A percentile compares a stretch with the other conserved stretches of the same genome.
phyloP scores from a whole-genome alignment of 2,113 vertebrate species.

The Dendrocopos noguchii region DNA sequence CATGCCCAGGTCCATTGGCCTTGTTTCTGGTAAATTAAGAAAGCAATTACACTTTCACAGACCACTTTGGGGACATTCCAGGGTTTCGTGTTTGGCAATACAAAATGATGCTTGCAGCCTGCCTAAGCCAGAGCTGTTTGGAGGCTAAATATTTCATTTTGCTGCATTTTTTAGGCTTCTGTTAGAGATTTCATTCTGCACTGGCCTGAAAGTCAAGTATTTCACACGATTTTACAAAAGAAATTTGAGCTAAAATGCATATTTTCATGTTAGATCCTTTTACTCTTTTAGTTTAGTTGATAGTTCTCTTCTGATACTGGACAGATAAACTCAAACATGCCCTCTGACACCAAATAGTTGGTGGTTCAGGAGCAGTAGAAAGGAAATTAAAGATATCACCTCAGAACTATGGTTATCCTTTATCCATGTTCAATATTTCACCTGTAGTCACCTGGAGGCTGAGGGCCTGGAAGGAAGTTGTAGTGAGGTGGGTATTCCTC shows the following conservation, averaged over 20 bases:
- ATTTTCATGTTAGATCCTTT: neutral
- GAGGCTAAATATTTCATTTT: neutral
- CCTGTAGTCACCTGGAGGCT: neutral
- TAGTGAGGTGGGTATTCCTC: no score
- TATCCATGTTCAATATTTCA: neutral
- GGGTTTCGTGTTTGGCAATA: neutral
- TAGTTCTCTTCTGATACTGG: neutral
- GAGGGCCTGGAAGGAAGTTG: no score
- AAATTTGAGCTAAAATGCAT: neutral
- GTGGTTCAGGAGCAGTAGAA: neutral
- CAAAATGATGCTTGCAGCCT: neutral
- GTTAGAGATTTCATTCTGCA: neutral
- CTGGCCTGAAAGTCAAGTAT: neutral
- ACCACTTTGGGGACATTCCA: neutral
- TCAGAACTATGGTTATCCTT: neutral
- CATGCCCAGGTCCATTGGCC: neutral
- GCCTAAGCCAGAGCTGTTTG: neutral
- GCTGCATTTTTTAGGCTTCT: neutral
- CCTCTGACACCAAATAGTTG: neutral
- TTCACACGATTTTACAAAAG: neutral
- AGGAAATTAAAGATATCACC: neutral
- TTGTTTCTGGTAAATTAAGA: conserved; percentile 51
- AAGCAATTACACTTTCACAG: conserved; percentile 18
- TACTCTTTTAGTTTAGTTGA: neutral
- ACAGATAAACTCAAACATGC: neutral